Evolutionary conservation across 2,113 vertebrate species (phyloP).

Genomic region (Hemiscyllium ocellatum): DNA sequence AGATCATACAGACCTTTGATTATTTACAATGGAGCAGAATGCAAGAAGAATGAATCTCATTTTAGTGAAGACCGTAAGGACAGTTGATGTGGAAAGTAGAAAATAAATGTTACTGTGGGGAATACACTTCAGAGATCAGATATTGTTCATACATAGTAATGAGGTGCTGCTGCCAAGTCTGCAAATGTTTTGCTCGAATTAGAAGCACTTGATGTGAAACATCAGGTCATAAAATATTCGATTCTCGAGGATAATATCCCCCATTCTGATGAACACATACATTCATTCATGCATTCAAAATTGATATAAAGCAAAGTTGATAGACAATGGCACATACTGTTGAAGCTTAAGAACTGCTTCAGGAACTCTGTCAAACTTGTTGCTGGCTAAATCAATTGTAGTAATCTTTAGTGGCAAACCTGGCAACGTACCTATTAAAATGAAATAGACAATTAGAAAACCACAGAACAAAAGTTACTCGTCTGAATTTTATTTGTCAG

Average conservation of each 20-base stretch:
- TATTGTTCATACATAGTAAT: neutral
- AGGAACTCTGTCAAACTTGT: slow-evolving; percentile 68
- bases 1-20: too few relatives aligned
- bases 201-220: neutral
- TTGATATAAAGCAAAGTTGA: neutral
- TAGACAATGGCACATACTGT: slow-evolving; percentile 65
- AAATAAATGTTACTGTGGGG: neutral
- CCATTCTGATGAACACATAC: neutral
- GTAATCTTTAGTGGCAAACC: slow-evolving; percentile 71
- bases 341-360: slow-evolving; percentile 70
- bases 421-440: slow-evolving; percentile 63
- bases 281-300: neutral
- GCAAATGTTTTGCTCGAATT: neutral
- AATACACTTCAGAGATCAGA: neutral
- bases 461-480: neutral
- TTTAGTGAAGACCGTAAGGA: neutral
- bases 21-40: too few relatives aligned
- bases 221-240: neutral
- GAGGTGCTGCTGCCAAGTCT: neutral
- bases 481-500: neutral
- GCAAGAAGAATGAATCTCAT: neutral
- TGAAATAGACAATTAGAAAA: slow-evolving; percentile 38
- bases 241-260: neutral
- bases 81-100: neutral
- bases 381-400: slow-evolving; percentile 77